phyloP scores from a whole-genome alignment of 2,888 invertebrate genomes.

The Dendrolimus houi region DNA sequence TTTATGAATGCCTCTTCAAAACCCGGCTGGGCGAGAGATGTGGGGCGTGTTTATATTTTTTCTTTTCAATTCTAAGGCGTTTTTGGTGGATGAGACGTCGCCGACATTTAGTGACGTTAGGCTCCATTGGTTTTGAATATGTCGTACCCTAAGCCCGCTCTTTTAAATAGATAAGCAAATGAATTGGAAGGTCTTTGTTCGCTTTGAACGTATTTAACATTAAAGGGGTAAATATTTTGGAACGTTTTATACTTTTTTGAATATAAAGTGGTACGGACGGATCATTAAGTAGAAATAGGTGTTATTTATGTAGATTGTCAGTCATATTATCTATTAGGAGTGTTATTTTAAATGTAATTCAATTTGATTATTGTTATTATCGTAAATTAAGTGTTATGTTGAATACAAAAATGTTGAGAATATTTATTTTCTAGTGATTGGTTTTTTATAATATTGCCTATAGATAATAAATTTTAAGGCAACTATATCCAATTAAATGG shows the following conservation, averaged over 20 bases:
- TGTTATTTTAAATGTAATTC: no score
- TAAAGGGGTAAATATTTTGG: constrained; percentile 33
- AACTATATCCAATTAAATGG: no score
- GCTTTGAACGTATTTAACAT: constrained; percentile 39
- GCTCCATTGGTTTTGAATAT: constrained; percentile 70
- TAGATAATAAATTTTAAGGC: no score
- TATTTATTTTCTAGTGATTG: no score
- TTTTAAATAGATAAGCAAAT: constrained; percentile 72
- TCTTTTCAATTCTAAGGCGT: constrained; percentile 44
- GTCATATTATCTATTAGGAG: no score
- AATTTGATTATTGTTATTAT: no score
- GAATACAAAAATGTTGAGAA: no score
- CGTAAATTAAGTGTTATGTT: no score
- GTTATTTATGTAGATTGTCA: no score
- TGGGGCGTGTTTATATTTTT: constrained; percentile 53
- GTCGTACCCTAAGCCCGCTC: constrained; percentile 49
- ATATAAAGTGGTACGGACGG: neutral
- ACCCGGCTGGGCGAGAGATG: constrained; percentile 39
- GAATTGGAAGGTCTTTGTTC: constrained; percentile 68
- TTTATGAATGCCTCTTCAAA: constrained; percentile 12
- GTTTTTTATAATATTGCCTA: no score
- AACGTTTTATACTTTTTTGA: constrained; percentile 20
- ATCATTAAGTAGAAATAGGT: neutral
- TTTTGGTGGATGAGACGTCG: constrained; percentile 44
- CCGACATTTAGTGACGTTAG: constrained; percentile 67